Conservation (phyloP, 2,888 invertebrate genomes). For the Drosophila subquinaria region DNA sequence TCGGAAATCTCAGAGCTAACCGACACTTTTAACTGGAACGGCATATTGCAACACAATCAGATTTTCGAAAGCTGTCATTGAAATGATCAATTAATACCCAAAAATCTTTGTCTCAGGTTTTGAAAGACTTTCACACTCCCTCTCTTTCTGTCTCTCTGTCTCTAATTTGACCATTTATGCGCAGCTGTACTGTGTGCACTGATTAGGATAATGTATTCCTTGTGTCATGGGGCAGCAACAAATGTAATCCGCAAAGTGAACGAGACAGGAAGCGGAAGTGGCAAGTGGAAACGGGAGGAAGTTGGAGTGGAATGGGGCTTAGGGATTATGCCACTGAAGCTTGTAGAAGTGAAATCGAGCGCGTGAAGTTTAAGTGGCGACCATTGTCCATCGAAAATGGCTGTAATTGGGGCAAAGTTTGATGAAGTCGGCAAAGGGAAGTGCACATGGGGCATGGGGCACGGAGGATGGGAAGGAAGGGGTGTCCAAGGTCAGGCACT, state of each 20-base stretch:
- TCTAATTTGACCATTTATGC: conserved; percentile 16
- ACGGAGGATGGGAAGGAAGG: neutral
- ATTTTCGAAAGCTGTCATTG: conserved; percentile 13
- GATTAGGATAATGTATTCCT: conserved; percentile 38
- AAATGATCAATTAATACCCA: conserved; percentile 7
- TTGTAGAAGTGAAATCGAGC: conserved; percentile 74
- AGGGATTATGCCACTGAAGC: conserved; percentile 64
- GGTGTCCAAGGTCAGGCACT: conserved; percentile 54
- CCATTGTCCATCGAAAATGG: conserved; percentile 61
- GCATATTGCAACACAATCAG: neutral
- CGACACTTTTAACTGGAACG: neutral
- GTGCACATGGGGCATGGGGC: neutral
- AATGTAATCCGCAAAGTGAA: conserved; percentile 42
- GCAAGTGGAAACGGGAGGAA: conserved; percentile 13
- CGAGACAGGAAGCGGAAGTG: conserved; percentile 25
- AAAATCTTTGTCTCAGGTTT: neutral
- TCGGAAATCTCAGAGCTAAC: neutral
- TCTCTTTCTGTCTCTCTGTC: neutral
- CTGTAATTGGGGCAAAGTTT: conserved; percentile 60
- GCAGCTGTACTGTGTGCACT: conserved; percentile 15
- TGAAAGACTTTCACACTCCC: neutral
- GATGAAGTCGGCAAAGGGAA: neutral
- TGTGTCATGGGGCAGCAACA: conserved; percentile 28
- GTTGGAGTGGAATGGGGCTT: neutral
- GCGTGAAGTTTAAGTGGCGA: conserved; percentile 68